These are phyloP conservation scores for Dasyornis broadbenti DNA, from an alignment of 2,113 vertebrate species.

Conservation along the genomic window DNA sequence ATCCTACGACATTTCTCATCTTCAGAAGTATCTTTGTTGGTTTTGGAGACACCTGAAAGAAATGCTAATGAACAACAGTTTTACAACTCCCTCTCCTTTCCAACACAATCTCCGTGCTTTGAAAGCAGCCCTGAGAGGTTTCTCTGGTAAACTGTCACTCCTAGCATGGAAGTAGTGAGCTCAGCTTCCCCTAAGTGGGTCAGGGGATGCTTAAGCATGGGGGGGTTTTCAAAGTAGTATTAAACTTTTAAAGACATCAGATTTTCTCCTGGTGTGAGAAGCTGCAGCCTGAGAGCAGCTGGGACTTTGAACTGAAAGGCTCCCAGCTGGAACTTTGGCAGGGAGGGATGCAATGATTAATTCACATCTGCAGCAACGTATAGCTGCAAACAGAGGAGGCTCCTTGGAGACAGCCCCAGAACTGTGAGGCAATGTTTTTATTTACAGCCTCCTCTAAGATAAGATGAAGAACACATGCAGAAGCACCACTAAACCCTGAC, in stretches of 20 bases:
- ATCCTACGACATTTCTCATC: neutral
- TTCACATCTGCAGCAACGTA: neutral
- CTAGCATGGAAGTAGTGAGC: neutral
- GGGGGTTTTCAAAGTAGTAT: neutral
- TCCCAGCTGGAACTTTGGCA: conserved; percentile 10
- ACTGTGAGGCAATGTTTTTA: neutral
- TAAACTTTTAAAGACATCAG: neutral
- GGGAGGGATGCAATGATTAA: neutral
- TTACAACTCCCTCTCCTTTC: neutral
- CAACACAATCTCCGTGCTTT: conserved; percentile 5
- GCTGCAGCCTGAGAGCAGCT: neutral
- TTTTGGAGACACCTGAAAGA: neutral
- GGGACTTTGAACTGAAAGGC: conserved; percentile 14
- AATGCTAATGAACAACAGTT: neutral
- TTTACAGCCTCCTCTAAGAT: neutral
- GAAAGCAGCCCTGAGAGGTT: conserved; percentile 3
- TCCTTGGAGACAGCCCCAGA: neutral
- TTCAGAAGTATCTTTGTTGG: conserved; percentile 22
- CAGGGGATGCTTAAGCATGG: neutral
- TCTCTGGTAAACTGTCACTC: neutral
- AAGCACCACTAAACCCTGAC: neutral
- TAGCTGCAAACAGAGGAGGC: neutral
- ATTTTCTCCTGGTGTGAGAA: conserved; percentile 1
- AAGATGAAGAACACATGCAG: neutral
- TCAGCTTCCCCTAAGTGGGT: conserved; percentile 1